Base-by-base conservation (phyloP, 1,140 invertebrate genomes). In the Drosophila paulistorum region DNA sequence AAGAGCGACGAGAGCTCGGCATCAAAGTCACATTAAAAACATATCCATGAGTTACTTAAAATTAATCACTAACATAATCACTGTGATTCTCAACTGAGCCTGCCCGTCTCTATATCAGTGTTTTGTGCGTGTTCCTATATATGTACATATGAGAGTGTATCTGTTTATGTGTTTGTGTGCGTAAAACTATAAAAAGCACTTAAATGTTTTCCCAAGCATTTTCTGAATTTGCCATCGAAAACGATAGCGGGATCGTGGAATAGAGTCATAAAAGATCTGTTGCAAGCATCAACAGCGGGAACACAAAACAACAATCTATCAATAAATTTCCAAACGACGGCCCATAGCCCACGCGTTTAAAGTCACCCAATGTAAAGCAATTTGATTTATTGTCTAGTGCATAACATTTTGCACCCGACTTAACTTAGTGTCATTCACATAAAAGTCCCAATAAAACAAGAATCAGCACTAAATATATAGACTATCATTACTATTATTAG, bases 61-160 rank as follows among this genome's bases (percentile, higher is more conserved):
- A 84, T 89, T 89, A 89, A 89, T 89, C 84, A 89, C 84, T 89
- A 90, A 90, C 84, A 89, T 89, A 89, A 89, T 89, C 84, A 81
- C 84, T 89, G 84, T 84, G 84, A 89, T 89, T 89, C 84, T 90
- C 75, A 87, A 84, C 89, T 84, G 80, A 89, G 80, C 82, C 60
- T 42, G 42, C 61, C 48, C 37, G 59, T 37, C 61, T 51, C 30
- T 14, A 37, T 23, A 67, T 62, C 81, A 58, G 72, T 70, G 73
- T 74, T 87, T 79, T 85, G 75, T 61, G n/a, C 17, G 3, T 58
- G 4, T 23, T 3, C 20, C 2, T 20, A 9, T 23, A 30, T 30
- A 30, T 2, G 2, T 30, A 30, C 26, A 30, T 30, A 30, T 2
- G 14, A 6, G 30, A 30, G 14, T 48, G 45, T 48, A 7, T 48